Conservation (phyloP, 2,797 vertebrate species). For the Esox lucius region DNA sequence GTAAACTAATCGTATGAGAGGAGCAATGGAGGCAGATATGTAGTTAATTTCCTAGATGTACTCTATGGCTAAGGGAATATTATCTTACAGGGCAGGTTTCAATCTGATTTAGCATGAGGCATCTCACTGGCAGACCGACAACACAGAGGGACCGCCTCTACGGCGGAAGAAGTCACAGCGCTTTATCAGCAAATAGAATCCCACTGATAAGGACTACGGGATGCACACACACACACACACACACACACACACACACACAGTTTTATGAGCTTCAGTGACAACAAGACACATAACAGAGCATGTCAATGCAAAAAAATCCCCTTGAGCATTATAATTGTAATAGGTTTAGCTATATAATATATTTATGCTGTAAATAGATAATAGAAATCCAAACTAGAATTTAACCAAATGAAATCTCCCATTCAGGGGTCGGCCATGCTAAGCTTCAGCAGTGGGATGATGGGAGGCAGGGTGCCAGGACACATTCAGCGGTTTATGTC, state of each 20-base stretch:
- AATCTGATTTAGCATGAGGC: conserved; percentile 57
- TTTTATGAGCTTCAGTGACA: conserved; percentile 23
- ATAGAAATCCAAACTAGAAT: too few species aligned
- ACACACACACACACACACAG: background rate
- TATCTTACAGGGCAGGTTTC: conserved; percentile 59
- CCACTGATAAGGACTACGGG: conserved; percentile 29
- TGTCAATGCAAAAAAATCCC: conserved; percentile 6
- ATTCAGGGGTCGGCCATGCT: too few species aligned
- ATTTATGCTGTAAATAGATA: background rate
- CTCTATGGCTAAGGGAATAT: conserved; percentile 37
- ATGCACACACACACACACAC: background rate
- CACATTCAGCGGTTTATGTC: conserved; percentile 5
- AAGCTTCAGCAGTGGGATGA: too few species aligned
- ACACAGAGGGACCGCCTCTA: conserved; percentile 25
- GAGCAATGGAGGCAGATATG: conserved; percentile 30
- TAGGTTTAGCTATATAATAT: conserved; percentile 13
- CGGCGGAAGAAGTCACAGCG: conserved; percentile 26
- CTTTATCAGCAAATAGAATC: conserved; percentile 55
- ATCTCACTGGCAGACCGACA: conserved; percentile 54
- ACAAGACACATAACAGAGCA: conserved; percentile 25
- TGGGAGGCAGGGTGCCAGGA: too few species aligned
- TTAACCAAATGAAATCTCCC: too few species aligned
- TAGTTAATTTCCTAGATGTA: conserved; percentile 28
- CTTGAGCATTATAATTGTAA: conserved; percentile 3
- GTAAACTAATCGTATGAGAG: conserved; percentile 32